Evolutionary conservation across 2,797 vertebrate species (phyloP).

Genomic region (Ptychadena robeensis): DNA sequence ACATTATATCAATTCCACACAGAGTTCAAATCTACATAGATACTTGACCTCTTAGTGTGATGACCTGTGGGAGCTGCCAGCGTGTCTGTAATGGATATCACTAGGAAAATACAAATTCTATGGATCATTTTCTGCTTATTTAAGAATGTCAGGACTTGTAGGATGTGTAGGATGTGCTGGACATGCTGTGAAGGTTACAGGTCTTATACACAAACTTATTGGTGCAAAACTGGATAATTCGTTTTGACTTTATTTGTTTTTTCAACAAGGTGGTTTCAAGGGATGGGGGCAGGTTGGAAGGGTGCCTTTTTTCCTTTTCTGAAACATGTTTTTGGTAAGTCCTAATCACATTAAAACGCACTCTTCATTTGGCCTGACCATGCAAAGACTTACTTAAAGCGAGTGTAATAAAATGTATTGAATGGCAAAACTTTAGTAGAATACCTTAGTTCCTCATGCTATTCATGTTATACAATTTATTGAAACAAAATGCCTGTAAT

Average conservation of each 20-base stretch:
- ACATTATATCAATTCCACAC: constrained; percentile 16
- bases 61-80: constrained; percentile 18
- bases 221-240: constrained; percentile 9
- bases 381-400: not conserved
- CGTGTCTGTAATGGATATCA: constrained; percentile 27
- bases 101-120: constrained; percentile 32
- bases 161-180: constrained; percentile 27
- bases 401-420: not conserved
- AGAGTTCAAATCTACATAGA: constrained; percentile 1
- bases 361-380: too few species aligned
- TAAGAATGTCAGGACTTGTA: not conserved
- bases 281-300: not conserved
- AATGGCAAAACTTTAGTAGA: too few species aligned
- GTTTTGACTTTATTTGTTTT: constrained; percentile 25
- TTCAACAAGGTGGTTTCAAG: not conserved
- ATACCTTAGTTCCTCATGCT: not conserved
- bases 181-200: constrained; percentile 43
- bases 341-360: too few species aligned
- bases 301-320: not conserved
- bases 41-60: not conserved
- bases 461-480: too few species aligned
- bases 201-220: constrained; percentile 30
- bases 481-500: too few species aligned
- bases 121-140: constrained; percentile 36
- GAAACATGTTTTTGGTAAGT: too few species aligned